Percentiles rank a stretch among this genome's conserved stretches.
phyloP scores from a whole-genome alignment of 2,113 vertebrate species.

The Oncorhynchus tshawytscha region DNA sequence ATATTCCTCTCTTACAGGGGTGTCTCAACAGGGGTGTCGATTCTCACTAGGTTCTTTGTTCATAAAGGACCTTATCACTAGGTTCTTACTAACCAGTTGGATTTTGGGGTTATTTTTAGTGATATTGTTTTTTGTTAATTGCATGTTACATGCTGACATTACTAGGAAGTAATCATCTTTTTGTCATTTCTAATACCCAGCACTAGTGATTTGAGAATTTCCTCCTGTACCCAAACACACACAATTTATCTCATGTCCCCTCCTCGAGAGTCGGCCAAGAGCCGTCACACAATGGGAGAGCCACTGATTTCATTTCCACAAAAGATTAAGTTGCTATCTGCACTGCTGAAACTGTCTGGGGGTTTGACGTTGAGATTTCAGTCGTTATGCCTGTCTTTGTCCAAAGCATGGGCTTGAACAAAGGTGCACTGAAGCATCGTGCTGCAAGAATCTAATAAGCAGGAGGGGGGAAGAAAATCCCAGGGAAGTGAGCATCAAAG shows the following conservation, averaged over 20 bases:
- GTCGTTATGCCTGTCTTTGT: constrained; percentile 59
- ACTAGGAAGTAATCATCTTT: not conserved
- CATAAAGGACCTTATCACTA: too few species aligned
- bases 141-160: not conserved
- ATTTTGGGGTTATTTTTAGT: not conserved
- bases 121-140: constrained; percentile 10
- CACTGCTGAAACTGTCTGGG: constrained; percentile 57
- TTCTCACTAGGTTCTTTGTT: too few species aligned
- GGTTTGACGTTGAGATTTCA: constrained; percentile 60
- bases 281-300: constrained; percentile 32
- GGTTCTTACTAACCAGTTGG: too few species aligned
- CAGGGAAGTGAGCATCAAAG: constrained; percentile 92
- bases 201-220: constrained; percentile 7
- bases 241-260: constrained; percentile 14
- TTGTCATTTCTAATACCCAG: not conserved
- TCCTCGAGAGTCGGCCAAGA: constrained; percentile 18
- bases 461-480: constrained; percentile 77
- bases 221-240: constrained; percentile 14
- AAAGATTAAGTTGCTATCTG: constrained; percentile 62
- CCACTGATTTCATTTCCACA: constrained; percentile 58
- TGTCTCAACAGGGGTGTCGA: too few species aligned
- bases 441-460: constrained; percentile 82
- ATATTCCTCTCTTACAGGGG: not conserved
- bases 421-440: constrained; percentile 70
- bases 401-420: constrained; percentile 58